Evolutionary conservation across 2,888 invertebrate species (phyloP).

Genomic region (Caenorhabditis drosophilae): DNA sequence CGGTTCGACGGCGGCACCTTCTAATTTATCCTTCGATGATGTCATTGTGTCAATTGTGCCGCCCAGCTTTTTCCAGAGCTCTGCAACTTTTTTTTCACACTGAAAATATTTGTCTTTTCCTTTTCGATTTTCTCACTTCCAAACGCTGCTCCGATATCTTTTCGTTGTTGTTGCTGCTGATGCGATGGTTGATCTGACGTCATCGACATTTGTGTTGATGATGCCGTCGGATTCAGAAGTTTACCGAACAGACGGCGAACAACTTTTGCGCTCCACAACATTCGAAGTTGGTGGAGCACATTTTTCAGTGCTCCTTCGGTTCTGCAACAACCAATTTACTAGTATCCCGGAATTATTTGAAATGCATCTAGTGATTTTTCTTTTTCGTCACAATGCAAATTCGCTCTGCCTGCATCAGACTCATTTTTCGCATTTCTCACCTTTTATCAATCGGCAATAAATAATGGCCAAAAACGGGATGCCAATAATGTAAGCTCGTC

Average conservation of each 20-base stretch:
- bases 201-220: constrained; percentile 2
- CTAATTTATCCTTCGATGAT: constrained; percentile 4
- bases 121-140: constrained; percentile 40
- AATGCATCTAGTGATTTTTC: neutral
- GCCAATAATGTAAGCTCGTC: constrained; percentile 81
- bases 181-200: neutral
- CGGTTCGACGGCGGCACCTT: constrained; percentile 18
- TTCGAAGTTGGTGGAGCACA: constrained; percentile 77
- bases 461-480: constrained; percentile 83
- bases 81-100: too few species aligned
- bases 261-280: constrained; percentile 75
- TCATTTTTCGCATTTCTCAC: too few species aligned
- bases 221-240: constrained; percentile 14
- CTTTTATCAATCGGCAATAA: constrained; percentile 71
- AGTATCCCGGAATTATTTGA: neutral
- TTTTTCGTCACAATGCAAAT: neutral
- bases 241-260: too few species aligned
- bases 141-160: constrained; percentile 41
- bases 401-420: neutral
- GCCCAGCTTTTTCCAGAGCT: constrained; percentile 44
- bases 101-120: too few species aligned
- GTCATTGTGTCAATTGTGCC: constrained; percentile 35
- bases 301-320: constrained; percentile 79
- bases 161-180: constrained; percentile 11
- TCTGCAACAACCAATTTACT: constrained; percentile 69